A percentile compares a stretch with the other conserved stretches of the same genome.
phyloP scores from a whole-genome alignment of 2,888 invertebrate species.

The Ditula angustiorana region DNA sequence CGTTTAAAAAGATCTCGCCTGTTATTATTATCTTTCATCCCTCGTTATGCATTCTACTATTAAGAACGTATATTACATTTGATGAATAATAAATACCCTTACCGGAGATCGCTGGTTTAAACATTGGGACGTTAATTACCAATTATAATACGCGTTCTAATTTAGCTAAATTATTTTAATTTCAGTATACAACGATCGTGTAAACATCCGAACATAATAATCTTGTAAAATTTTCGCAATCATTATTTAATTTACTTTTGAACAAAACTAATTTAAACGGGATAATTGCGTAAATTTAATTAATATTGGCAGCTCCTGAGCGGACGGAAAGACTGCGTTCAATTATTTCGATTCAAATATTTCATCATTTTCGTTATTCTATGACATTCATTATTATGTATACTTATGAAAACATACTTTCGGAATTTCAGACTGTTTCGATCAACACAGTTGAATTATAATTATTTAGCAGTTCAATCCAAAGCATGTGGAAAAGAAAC shows the following conservation, averaged over 20 bases:
- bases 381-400: background rate
- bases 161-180: background rate
- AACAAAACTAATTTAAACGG: conserved; percentile 7
- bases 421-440: no score
- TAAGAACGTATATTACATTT: no score
- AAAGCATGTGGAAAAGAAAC: no score
- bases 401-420: no score
- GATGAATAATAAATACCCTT: no score
- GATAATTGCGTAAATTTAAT: background rate
- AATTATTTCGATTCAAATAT: background rate
- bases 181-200: background rate
- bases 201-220: background rate
- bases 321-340: background rate
- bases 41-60: no score
- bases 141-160: background rate
- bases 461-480: no score
- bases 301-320: background rate
- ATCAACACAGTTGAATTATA: no score
- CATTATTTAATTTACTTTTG: background rate
- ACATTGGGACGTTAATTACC: no score
- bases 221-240: conserved; percentile 3
- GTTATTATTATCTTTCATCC: no score
- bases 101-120: no score
- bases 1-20: no score
- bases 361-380: background rate